Percentiles rank a stretch among this genome's conserved stretches.
Evolutionary conservation across 2,888 invertebrate species (phyloP).

Genomic region (Halocaridina rubra): DNA sequence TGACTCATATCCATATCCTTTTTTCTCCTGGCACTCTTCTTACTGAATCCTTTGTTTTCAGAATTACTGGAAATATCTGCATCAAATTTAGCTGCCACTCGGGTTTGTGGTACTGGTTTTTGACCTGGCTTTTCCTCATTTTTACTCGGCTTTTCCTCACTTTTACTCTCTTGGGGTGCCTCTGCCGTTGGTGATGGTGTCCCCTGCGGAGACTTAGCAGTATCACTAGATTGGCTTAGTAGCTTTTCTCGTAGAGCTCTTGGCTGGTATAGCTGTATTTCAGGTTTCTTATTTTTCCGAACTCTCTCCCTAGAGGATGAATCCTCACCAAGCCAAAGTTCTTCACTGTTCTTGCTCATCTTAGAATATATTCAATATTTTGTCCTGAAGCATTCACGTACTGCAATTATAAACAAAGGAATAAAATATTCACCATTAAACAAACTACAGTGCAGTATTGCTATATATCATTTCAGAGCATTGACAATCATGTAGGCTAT

Average conservation of each 20-base stretch:
- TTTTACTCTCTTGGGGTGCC: background rate
- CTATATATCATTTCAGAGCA: too few species aligned
- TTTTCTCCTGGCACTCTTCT: background rate
- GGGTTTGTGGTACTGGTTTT: too few species aligned
- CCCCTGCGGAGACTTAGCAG: background rate
- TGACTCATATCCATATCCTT: background rate
- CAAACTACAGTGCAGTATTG: too few species aligned
- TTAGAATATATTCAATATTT: background rate
- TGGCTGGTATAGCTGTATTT: conserved; percentile 46
- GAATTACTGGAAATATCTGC: too few species aligned
- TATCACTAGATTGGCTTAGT: background rate
- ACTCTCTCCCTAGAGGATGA: background rate
- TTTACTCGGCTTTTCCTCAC: too few species aligned
- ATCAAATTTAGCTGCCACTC: too few species aligned
- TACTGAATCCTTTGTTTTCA: background rate
- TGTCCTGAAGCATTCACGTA: background rate
- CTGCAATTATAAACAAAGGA: background rate
- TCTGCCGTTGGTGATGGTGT: background rate
- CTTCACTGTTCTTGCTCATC: background rate
- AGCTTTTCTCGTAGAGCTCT: conserved; percentile 27
- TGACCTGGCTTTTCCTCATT: too few species aligned
- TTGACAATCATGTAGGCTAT: too few species aligned
- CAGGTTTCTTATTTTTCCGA: conserved; percentile 40
- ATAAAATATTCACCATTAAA: too few species aligned
- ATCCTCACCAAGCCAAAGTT: background rate